These are phyloP conservation scores for Thalpophila matura DNA, from an alignment of 2,888 invertebrate genomes.

Conservation along the genomic window DNA sequence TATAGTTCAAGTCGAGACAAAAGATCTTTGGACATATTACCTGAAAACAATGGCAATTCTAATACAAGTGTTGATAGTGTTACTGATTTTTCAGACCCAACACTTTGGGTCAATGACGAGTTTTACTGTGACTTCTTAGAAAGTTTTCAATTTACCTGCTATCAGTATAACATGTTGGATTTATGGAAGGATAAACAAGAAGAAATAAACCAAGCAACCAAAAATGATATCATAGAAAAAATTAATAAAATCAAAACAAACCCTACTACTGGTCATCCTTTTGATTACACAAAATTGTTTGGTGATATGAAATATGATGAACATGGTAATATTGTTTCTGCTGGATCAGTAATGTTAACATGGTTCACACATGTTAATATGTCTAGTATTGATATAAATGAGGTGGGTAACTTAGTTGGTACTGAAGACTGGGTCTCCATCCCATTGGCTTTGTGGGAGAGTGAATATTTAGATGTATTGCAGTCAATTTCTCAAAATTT, in stretches of 20 bases:
- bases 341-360: conserved; percentile 91
- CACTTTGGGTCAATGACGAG: conserved; percentile 89
- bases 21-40: conserved; percentile 70
- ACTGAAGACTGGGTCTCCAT: conserved; percentile 94
- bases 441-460: conserved; percentile 92
- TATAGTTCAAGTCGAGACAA: conserved; percentile 70
- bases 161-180: conserved; percentile 92
- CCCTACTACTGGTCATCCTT: conserved; percentile 92
- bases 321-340: conserved; percentile 91
- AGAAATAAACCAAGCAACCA: conserved; percentile 88
- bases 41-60: conserved; percentile 49
- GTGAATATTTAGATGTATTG: conserved; percentile 88
- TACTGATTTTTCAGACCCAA: conserved; percentile 89
- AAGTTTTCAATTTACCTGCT: conserved; percentile 91
- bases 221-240: conserved; percentile 91
- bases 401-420: conserved; percentile 93
- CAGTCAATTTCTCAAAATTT: conserved; percentile 73
- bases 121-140: conserved; percentile 92
- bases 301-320: conserved; percentile 91
- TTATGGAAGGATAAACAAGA: conserved; percentile 92
- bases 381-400: conserved; percentile 92
- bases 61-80: conserved; percentile 64
- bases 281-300: conserved; percentile 92
- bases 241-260: conserved; percentile 91
- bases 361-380: conserved; percentile 93